Conservation (phyloP, 37 sponge, comb jelly and placozoan genomes). For the Petrosia ficiformis region DNA sequence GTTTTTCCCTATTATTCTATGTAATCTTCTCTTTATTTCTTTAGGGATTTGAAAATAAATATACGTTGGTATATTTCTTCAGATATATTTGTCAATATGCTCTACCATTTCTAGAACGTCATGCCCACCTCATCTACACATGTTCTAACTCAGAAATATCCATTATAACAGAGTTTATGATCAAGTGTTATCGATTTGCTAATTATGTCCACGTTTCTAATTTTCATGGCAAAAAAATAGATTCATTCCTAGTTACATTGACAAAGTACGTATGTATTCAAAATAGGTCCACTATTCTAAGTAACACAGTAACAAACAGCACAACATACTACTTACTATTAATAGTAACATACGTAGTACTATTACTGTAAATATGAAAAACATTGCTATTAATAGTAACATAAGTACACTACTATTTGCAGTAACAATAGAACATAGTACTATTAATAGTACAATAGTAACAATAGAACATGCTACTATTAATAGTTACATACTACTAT, state of each 20-base stretch:
- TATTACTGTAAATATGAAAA: no score
- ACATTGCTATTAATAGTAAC: no score
- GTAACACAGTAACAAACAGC: no score
- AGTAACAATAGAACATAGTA: no score
- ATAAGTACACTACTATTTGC: no score
- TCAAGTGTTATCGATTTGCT: neutral
- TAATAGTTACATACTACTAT: no score
- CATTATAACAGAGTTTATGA: neutral
- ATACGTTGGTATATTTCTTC: neutral
- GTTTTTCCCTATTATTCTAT: conserved; percentile 14
- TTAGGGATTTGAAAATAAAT: neutral
- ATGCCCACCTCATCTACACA: neutral
- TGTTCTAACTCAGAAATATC: neutral
- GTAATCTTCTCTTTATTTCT: conserved; percentile 16
- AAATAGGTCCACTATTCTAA: no score
- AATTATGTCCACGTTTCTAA: neutral
- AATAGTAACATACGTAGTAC: no score
- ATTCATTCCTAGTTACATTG: neutral
- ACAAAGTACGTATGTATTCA: neutral
- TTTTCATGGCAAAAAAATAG: neutral
- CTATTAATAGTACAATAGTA: no score
- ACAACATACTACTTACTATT: no score
- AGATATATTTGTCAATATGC: neutral
- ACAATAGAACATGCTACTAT: no score
- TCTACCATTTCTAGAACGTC: neutral